Evolutionary conservation across 1,140 invertebrate species (phyloP), one percentile per base, ranked within the genome.

Genomic region (Lysiphlebus fabarum): DNA sequence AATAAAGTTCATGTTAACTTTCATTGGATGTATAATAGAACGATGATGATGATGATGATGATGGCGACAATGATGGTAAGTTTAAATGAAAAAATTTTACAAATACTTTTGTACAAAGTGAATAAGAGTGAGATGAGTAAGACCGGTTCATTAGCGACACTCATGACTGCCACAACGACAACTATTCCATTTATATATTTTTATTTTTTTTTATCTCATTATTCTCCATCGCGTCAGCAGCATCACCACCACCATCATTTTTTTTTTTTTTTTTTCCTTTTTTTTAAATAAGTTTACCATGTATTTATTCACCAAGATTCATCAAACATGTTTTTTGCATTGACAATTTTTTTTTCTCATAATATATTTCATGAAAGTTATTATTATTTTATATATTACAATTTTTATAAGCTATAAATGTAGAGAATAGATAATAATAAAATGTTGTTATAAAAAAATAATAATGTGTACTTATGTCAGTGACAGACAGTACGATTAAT

Each of bases 131-230:
- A 63, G 62, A 59, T 11, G 45, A 58, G 58, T 57, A 58, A 61
- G 62, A 63, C 62, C 59, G 62, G 62, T 63, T 63, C 62, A 63
- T 63, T 63, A 63, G 62, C 62, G 62, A 63, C 62, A 63, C 62
- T 55, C 58, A 40, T 42, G 33, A 10, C 47, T 58, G 50, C 50
- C 34, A 49, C 56, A 50, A 53, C 56, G 57, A 63, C 62, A 63
- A 60, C 58, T 60, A 60, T 59, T 63, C 53, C 50, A 58, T 63
- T 63, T 51, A 49, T 53, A 60, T 63, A 60, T 63, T 58, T 49
- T 40, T 12, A 45, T 63, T 48, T 47, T 12, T 51, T 41, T 53
- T 43, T 38, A 49, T 45, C 53, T 47, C 50, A 59, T 59, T 59
- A 41, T 45, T 53, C 51, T 59, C 54, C 42, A 44, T 48, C 51